Base-by-base conservation (phyloP, 2,888 invertebrate genomes). In the Pachliopta kotzebuea region DNA sequence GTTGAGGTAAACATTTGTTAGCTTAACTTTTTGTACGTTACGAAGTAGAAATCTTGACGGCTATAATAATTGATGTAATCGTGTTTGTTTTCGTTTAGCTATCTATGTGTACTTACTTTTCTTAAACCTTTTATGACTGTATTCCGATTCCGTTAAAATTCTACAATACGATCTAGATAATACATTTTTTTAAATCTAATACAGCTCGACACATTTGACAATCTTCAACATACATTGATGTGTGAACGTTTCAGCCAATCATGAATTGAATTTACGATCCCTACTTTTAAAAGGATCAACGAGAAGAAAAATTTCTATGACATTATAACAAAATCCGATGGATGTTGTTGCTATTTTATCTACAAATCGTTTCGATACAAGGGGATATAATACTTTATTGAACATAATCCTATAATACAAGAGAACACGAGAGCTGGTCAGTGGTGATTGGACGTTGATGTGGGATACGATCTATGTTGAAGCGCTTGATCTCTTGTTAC, bases 291-390 rank as follows among this genome's bases (percentile, higher is more conserved):
- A 45, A 45, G 45, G 18, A 45, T 45, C 45, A 45, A 45, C 6
- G 18, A 45, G n/a, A n/a, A n/a, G 7, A 45, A 45, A 45, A 2
- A 45, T 45, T 6, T 45, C n/a, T n/a, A 45, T 18, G 45, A 45
- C n/a, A n/a, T 45, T 45, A 45, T n/a, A 45, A 45, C n/a, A 45
- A 8, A 18, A 45, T 45, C 18, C 18, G n/a, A 45, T n/a, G 45
- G 45, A 45, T 45, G 18, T 45, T 45, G n/a, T 45, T 45, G 18
- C n/a, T 7, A 45, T 45, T 45, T 45, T 45, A 45, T 45, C 45
- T 45, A 45, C n/a, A 45, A 45, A 45, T 45, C n/a, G 45, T n/a
- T 45, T 45, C n/a, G n/a, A 45, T 45, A 45, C 45, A n/a, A 45
- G 18, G 45, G 45, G 45, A 45, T 45, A 45, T 45, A 45, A 45